Percentiles rank a stretch among this genome's conserved stretches.
phyloP scores from a whole-genome alignment of 2,797 vertebrate species.

The Aselliscus stoliczkanus region DNA sequence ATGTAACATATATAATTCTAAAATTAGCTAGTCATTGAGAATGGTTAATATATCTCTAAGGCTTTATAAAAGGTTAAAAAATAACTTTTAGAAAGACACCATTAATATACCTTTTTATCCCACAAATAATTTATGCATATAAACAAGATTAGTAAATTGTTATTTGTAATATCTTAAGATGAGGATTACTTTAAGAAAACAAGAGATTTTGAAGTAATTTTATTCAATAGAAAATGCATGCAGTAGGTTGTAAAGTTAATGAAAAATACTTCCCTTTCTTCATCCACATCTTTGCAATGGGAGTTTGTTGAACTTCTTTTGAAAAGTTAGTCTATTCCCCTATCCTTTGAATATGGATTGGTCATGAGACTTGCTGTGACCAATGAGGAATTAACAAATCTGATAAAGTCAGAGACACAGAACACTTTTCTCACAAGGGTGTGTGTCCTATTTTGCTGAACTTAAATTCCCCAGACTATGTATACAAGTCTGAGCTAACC shows the following conservation, averaged over 20 bases:
- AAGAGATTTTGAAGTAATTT: neutral
- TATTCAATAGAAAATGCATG: neutral
- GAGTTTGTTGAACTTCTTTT: neutral
- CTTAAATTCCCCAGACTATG: fast-evolving
- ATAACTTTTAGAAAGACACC: neutral
- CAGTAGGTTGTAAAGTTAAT: neutral
- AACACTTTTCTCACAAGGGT: neutral
- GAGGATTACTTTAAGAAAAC: neutral
- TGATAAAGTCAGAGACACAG: neutral
- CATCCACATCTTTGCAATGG: neutral
- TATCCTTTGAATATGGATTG: neutral
- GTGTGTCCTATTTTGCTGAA: neutral
- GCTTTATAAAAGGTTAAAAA: neutral
- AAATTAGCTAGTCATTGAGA: neutral
- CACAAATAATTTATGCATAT: neutral
- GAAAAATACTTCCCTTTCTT: fast-evolving
- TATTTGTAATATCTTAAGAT: neutral
- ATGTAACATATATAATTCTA: neutral
- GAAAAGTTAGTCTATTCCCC: neutral
- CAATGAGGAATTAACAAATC: neutral
- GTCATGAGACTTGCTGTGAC: neutral
- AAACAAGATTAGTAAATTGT: neutral
- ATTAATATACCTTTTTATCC: neutral
- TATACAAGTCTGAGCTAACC: neutral
- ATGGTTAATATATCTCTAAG: neutral